Percentiles rank a stretch among this genome's conserved stretches.
Conservation (phyloP, 2,888 invertebrate species). For the Andrena marginata region DNA sequence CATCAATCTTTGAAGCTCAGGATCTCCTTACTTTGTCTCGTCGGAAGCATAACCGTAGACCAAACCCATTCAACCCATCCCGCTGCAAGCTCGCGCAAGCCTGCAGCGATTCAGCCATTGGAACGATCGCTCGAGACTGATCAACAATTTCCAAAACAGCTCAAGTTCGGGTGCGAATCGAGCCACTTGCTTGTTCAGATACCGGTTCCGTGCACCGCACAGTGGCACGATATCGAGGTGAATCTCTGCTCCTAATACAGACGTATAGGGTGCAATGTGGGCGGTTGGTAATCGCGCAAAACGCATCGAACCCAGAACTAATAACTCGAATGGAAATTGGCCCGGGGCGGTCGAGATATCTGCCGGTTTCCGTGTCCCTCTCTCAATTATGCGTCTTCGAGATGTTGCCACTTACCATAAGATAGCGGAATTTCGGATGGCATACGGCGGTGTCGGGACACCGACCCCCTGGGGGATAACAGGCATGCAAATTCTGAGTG, state of each 20-base stretch:
- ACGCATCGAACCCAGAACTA: constrained; percentile 66
- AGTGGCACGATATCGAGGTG: constrained; percentile 27
- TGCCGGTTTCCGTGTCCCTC: constrained; percentile 59
- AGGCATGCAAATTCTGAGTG: constrained; percentile 46
- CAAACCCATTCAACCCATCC: background rate
- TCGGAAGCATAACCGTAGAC: background rate
- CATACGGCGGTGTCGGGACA: constrained; percentile 19
- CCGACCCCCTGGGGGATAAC: constrained; percentile 33
- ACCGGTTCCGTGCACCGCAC: constrained; percentile 29
- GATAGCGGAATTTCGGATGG: constrained; percentile 38
- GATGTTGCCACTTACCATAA: constrained; percentile 48
- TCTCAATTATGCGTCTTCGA: constrained; percentile 65
- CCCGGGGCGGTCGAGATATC: constrained; percentile 54
- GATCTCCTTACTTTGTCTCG: background rate
- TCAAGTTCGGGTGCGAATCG: constrained; percentile 29
- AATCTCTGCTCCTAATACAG: constrained; percentile 44
- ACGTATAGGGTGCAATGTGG: constrained; percentile 30
- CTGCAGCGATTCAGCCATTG: constrained; percentile 1
- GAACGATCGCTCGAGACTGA: constrained; percentile 27
- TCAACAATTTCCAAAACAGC: constrained; percentile 36
- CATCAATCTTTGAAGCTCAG: background rate
- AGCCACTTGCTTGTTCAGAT: constrained; percentile 29
- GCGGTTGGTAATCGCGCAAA: constrained; percentile 29
- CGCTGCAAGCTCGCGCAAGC: constrained; percentile 4
- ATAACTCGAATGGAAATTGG: constrained; percentile 77